Percentiles rank a stretch among this genome's conserved stretches.
Evolutionary conservation across 1,140 invertebrate genomes (phyloP).

Genomic region (Carcinoscorpius rotundicauda): DNA sequence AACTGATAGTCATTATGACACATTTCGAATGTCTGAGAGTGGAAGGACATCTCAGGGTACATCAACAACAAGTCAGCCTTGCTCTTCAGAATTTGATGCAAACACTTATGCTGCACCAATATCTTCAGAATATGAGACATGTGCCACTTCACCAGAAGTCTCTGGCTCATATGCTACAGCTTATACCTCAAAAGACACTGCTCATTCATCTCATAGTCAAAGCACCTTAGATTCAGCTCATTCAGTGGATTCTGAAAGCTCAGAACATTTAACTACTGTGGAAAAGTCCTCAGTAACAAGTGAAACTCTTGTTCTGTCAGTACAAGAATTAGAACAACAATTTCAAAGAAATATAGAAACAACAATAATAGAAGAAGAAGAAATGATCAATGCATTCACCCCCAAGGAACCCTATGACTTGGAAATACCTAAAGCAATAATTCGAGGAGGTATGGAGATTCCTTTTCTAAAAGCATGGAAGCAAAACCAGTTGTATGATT

Average conservation of each 20-base stretch:
- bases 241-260: slow-evolving; percentile 74
- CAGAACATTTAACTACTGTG: slow-evolving; percentile 69
- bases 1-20: slow-evolving; percentile 68
- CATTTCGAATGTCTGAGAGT: slow-evolving; percentile 54
- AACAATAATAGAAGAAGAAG: slow-evolving; percentile 31
- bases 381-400: slow-evolving; percentile 25
- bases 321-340: slow-evolving; percentile 37
- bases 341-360: slow-evolving; percentile 24
- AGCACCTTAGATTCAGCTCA: slow-evolving; percentile 71
- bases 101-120: slow-evolving; percentile 39
- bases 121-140: slow-evolving; percentile 73
- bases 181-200: slow-evolving; percentile 49
- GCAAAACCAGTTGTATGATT: slow-evolving; percentile 5
- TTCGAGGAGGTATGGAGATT: slow-evolving; percentile 26
- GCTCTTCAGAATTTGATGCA: slow-evolving; percentile 75
- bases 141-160: slow-evolving; percentile 62
- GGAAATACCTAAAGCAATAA: slow-evolving; percentile 35
- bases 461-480: slow-evolving; percentile 22
- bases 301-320: slow-evolving; percentile 73
- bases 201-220: slow-evolving; percentile 48
- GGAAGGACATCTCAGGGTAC: slow-evolving; percentile 45
- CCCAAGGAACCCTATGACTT: slow-evolving; percentile 43
- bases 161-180: slow-evolving; percentile 66
- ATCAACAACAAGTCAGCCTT: slow-evolving; percentile 52
- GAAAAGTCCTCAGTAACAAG: slow-evolving; percentile 73